Conservation (phyloP, 2,797 vertebrate species). For the Cirrhinus molitorella region DNA sequence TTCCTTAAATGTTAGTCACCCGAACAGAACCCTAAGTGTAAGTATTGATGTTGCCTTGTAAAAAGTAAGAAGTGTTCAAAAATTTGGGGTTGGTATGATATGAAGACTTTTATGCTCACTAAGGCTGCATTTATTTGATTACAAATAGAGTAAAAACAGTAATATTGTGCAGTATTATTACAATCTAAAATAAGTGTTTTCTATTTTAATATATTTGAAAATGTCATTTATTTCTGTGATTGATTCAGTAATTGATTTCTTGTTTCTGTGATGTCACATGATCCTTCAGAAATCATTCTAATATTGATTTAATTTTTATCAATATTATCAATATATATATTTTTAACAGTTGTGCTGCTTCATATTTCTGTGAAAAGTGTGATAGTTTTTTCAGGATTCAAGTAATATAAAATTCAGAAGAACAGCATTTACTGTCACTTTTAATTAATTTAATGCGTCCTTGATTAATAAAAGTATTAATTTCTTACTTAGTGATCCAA, state of each 20-base stretch:
- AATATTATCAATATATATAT: no score
- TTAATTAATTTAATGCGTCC: not conserved
- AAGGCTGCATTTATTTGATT: no score
- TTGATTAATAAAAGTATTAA: not conserved
- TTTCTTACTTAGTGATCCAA: not conserved
- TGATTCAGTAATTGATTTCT: not conserved
- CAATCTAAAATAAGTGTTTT: not conserved
- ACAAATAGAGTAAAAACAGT: no score
- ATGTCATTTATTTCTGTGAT: not conserved
- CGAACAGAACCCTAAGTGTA: not conserved
- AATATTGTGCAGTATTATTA: no score
- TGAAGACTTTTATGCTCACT: no score
- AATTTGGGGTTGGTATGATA: not conserved
- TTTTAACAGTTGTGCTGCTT: not conserved
- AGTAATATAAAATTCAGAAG: not conserved
- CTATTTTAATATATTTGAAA: not conserved
- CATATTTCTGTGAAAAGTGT: not conserved
- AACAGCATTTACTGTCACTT: not conserved
- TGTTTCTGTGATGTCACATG: not conserved
- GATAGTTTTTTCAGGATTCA: not conserved
- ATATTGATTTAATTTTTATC: not conserved
- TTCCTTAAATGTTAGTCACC: not conserved
- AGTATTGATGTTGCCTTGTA: not conserved
- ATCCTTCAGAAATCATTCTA: not conserved
- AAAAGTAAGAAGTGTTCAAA: no score